Conservation (phyloP, 2,113 vertebrate genomes). For the Aramus guarauna region DNA sequence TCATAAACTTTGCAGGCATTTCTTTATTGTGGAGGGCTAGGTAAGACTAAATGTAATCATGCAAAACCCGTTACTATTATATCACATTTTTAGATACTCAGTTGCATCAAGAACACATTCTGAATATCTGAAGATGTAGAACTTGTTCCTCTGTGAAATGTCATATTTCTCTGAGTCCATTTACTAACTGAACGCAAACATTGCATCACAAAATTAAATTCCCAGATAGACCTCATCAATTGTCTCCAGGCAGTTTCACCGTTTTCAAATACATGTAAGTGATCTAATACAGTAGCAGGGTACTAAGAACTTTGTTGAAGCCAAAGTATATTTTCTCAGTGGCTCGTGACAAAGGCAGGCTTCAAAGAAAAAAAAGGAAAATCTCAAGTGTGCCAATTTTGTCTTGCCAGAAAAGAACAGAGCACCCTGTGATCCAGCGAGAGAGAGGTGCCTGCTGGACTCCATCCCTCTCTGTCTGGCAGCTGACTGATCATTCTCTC, state of each 20-base stretch:
- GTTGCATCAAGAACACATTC: background rate
- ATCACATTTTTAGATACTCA: background rate
- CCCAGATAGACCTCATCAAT: background rate
- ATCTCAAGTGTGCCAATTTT: background rate
- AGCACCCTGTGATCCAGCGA: background rate
- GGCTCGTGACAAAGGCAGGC: background rate
- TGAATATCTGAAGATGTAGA: background rate
- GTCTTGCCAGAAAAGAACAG: background rate
- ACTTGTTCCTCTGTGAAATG: background rate
- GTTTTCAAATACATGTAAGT: background rate
- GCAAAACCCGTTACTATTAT: background rate
- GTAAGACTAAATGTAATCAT: background rate
- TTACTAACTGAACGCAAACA: background rate
- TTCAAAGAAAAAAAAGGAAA: constrained; percentile 9
- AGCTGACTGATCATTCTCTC: background rate
- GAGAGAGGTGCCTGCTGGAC: background rate
- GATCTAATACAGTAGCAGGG: background rate
- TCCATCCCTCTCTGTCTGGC: background rate
- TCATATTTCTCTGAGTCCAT: background rate
- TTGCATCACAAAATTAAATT: background rate
- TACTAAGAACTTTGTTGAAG: background rate
- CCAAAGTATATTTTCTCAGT: background rate
- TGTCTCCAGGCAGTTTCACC: background rate
- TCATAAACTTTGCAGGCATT: background rate
- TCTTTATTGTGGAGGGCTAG: background rate